phyloP scores from a whole-genome alignment of 2,113 vertebrate species.

The Cinclus cinclus region DNA sequence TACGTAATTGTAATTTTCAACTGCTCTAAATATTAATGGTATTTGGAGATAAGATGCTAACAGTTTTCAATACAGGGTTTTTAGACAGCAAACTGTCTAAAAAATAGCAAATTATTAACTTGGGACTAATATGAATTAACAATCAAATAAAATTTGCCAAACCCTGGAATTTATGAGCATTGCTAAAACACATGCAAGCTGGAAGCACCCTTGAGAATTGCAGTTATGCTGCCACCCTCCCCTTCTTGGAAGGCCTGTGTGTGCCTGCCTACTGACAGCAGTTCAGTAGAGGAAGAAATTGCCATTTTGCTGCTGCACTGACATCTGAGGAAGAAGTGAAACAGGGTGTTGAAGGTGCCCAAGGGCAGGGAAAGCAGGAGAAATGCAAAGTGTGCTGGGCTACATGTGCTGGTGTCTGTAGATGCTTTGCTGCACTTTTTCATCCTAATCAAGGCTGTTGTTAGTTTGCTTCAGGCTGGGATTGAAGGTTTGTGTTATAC shows the following conservation, averaged over 20 bases:
- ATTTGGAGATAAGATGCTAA: background rate
- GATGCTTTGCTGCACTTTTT: background rate
- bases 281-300: background rate
- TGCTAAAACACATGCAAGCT: background rate
- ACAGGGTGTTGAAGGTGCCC: background rate
- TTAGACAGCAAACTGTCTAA: background rate
- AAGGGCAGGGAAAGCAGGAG: background rate
- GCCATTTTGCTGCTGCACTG: background rate
- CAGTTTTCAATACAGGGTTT: background rate
- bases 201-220: background rate
- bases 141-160: background rate
- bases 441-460: background rate
- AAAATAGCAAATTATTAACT: background rate
- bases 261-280: background rate
- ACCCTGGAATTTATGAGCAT: background rate
- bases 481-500: background rate
- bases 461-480: background rate
- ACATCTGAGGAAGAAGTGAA: background rate
- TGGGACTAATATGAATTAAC: background rate
- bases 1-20: background rate
- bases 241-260: background rate
- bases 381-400: background rate
- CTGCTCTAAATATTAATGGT: background rate
- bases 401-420: accelerated
- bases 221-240: background rate